Percentiles rank a stretch among this genome's conserved stretches.
Conservation (phyloP, 2,113 vertebrate genomes). For the Procavia capensis region DNA sequence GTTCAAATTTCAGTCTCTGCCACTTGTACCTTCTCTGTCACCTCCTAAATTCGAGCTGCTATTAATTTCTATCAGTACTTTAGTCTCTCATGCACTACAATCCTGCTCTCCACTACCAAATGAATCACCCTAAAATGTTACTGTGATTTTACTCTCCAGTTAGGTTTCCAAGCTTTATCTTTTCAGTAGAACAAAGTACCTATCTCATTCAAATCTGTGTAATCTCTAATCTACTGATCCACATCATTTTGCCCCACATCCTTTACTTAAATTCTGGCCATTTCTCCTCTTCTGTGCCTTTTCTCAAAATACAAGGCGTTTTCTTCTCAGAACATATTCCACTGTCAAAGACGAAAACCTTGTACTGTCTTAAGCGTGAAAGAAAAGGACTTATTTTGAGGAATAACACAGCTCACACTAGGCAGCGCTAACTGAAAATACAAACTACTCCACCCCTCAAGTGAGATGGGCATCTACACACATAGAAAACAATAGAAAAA, state of each 20-base stretch:
- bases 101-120: conserved; percentile 14
- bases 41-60: neutral
- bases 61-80: neutral
- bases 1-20: neutral
- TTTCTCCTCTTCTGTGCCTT: neutral
- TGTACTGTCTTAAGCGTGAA: neutral
- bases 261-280: neutral
- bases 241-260: neutral
- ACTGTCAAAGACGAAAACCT: neutral
- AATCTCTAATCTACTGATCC: neutral
- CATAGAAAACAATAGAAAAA: too few relatives aligned
- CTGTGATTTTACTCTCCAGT: neutral
- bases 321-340: neutral
- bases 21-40: neutral
- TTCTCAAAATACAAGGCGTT: conserved; percentile 9
- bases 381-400: neutral
- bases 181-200: neutral
- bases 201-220: neutral
- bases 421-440: neutral
- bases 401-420: neutral
- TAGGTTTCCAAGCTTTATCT: neutral
- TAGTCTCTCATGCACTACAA: conserved; percentile 5
- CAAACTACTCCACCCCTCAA: neutral
- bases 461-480: too few relatives aligned
- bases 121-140: neutral